Evolutionary conservation across 2,888 invertebrate species (phyloP), one percentile per base, ranked within the genome.

Genomic region (Brachycybe producta): DNA sequence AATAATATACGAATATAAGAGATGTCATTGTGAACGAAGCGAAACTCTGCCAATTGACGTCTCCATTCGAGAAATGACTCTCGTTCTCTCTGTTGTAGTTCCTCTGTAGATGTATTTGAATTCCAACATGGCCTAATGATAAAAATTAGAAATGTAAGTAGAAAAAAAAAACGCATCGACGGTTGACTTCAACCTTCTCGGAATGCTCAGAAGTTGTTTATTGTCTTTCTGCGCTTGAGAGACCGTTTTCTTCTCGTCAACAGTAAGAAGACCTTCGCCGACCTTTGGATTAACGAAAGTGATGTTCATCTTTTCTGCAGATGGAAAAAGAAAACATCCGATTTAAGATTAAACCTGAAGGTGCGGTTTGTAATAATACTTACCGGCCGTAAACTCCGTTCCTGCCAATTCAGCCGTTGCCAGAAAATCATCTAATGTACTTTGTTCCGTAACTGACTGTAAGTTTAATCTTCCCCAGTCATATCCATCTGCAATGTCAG

Each of bases 391-490:
- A 65, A 95, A 98, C 65, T 97, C 92, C 0, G 85, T 84, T 34
- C 88, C 87, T 0, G 95, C 94, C 52, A 98, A 70, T 67, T 94
- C 84, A 0, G 97, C 97, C 0, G 88, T 95, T 0, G 88, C 82
- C 3, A 98, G 71, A 65, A 98, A 97, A 62, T 95, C 97, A 70
- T 95, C 88, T 54, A 97, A 79, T 0, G 90, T 86, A n/a, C 83
- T 87, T 65, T 94, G 90, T 59, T 95, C 94, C 0, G 94, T 95
- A 0, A 94, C 84, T 0, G 94, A 94, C 61, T 84, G 82, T 1
- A 91, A 73, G 68, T 92, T 92, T 1, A 91, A 70, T 7, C 87
- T 75, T 32, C 84, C 85, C 88, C 88, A 91, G 53, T 91, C 86
- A 60, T 82, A 86, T 3, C 88, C 91, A 71, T 92, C 92, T 58